Percentiles rank a stretch among this genome's conserved stretches.
Evolutionary conservation across 1,140 invertebrate species (phyloP).

Genomic region (Tetraneura akinire): DNA sequence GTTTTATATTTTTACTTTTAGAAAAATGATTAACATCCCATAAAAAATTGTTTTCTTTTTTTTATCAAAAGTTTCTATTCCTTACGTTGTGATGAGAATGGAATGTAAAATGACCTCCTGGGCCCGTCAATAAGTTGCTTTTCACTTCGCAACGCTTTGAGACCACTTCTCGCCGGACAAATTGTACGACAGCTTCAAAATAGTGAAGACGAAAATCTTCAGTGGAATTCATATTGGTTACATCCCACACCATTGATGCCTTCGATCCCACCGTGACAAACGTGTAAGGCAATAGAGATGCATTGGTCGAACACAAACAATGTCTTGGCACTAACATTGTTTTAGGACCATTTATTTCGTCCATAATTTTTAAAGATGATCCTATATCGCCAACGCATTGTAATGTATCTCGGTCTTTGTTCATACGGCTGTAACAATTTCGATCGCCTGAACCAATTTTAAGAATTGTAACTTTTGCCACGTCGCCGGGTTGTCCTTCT

Average conservation of each 20-base stretch:
- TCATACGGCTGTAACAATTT: conserved; percentile 64
- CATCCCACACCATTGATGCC: conserved; percentile 79
- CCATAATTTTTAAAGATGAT: conserved; percentile 64
- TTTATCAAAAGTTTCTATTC: too few species aligned
- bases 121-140: conserved; percentile 68
- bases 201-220: conserved; percentile 82
- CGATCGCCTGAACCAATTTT: conserved; percentile 65
- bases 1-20: too few species aligned
- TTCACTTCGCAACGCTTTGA: conserved; percentile 58
- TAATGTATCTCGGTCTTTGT: conserved; percentile 69
- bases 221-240: conserved; percentile 76
- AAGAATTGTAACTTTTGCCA: conserved; percentile 70
- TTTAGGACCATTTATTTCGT: conserved; percentile 72
- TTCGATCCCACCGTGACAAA: conserved; percentile 76
- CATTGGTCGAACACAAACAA: conserved; percentile 70
- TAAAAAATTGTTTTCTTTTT: too few species aligned
- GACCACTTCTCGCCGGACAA: conserved; percentile 71
- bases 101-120: conserved; percentile 75
- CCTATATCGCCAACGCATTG: conserved; percentile 68
- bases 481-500: conserved; percentile 76
- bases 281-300: conserved; percentile 67
- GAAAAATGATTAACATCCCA: too few species aligned
- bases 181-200: conserved; percentile 83
- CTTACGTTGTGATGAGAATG: conserved; percentile 61
- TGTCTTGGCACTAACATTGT: conserved; percentile 67